Evolutionary conservation across 2,113 vertebrate species (phyloP), one percentile per base, ranked within the genome.

Genomic region (Procapra przewalskii): DNA sequence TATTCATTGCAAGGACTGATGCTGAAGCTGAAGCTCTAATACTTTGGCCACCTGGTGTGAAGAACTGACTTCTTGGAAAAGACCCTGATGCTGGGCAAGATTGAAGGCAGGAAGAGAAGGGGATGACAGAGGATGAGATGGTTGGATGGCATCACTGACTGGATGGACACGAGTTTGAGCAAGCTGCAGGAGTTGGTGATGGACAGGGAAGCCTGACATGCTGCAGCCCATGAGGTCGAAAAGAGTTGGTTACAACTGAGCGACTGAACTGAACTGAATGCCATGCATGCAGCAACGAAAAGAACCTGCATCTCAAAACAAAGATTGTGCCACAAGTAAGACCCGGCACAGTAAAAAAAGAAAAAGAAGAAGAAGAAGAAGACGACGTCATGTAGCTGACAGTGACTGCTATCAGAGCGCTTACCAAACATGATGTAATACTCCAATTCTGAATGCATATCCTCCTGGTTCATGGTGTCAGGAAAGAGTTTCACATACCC

Each of bases 391-490:
- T 0, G 2, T 33, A 45, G 36, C 84, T 50, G 88, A 43, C 23
- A 93, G 83, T 1, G 10, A 31, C 48, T 54, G 21, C n/a, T 92
- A 14, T 85, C 81, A 52, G 85, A 92, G 48, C 93, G 67, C 98
- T 99, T 97, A 99, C 98, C 99, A 98, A 99, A 99, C 99, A 99
- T 99, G 94, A 99, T 98, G 98, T 99, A 99, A 98, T 99, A 99
- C 88, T 97, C 93, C 0, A 99, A 99, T 92, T 99, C 99, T 40
- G 99, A 98, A n/a, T 99, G 98, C 98, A 99, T 98, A 19, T 99
- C 98, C 82, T 99, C 98, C 98, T 99, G 99, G 96, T 98, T 99
- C 96, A 99, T 97, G 29, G 98, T 98, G 27, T 98, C 98, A 88
- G 99, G 98, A 98, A 99, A 99, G 75, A 99, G 98, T 97, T 99